Base-by-base conservation (phyloP, 2,113 vertebrate genomes). In the Phocoena phocoena region DNA sequence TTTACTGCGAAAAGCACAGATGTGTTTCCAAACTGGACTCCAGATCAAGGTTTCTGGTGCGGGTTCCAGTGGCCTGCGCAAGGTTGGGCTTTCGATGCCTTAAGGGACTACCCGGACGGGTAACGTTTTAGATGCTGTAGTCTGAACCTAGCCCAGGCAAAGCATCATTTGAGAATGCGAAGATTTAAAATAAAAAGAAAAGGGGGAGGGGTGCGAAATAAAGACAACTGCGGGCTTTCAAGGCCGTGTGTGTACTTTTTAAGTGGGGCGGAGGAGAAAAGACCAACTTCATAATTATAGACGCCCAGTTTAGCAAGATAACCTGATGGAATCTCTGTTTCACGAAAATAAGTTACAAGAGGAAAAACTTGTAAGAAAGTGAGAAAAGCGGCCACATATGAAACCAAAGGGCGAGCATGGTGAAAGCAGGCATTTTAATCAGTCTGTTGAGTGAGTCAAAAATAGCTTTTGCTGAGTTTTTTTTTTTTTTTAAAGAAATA, bases 11-110 rank as follows among this genome's bases (percentile, higher is more conserved):
- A 95, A 97, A 88, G 53, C 83, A 76, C 36, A 87, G 93, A 92
- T 92, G 95, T 94, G 76, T 97, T 98, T 96, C 70, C 93, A 68
- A 97, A 95, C 53, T 92, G 76, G 97, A 98, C 88, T 92, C 67
- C 62, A 92, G 95, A 76, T 50, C 26, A 36, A 94, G 36, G 53
- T 88, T 96, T 97, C 90, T 67, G 62, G 74, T 41, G 62, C 70
- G 20, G 7, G 47, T 83, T 97, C 73, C 84, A 53, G 62, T 28
- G 38, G 50, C 9, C 50, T 38, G 47, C 44, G 25, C 50, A 50
- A 93, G 14, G 4, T 23, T 73, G 60, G 62, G 50, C 67, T 97
- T 97, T 96, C 82, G 70, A 92, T 88, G 44, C 25, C 88, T 82
- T 33, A 26, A n/a, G 53, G 62, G 38, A 65, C 70, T 53, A 0